These are phyloP conservation scores for Capitulum mitella DNA, from an alignment of 2,888 invertebrate genomes.

Conservation along the genomic window DNA sequence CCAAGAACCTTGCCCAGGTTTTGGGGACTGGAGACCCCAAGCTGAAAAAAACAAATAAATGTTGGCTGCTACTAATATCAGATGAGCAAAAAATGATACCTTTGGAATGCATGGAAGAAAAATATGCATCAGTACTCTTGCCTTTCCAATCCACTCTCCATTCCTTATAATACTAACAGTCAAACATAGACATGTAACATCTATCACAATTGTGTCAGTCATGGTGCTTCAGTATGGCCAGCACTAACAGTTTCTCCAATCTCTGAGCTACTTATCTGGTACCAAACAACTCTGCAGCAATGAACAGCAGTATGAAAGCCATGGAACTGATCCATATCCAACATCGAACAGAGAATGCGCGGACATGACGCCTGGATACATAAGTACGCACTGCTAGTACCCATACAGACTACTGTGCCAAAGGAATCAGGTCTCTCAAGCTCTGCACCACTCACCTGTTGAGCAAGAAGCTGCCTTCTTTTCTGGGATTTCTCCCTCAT, in stretches of 20 bases:
- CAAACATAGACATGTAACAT: too few species aligned
- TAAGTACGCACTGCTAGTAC: too few species aligned
- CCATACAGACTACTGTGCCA: too few species aligned
- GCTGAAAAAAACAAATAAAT: background rate
- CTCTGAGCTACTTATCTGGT: too few species aligned
- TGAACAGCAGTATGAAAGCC: too few species aligned
- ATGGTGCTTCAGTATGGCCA: background rate
- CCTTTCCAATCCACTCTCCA: background rate
- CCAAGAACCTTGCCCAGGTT: slow-evolving; percentile 36
- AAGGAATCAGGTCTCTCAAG: background rate
- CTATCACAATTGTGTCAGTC: background rate
- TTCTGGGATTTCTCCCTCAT: slow-evolving; percentile 34
- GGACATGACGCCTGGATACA: too few species aligned
- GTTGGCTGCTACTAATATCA: background rate
- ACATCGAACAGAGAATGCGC: too few species aligned
- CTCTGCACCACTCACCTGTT: slow-evolving; percentile 32
- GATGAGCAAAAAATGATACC: background rate
- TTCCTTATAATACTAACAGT: background rate
- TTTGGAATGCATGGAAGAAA: background rate
- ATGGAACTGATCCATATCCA: too few species aligned
- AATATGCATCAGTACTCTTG: background rate
- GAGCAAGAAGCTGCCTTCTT: slow-evolving; percentile 33
- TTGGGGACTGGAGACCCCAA: slow-evolving; percentile 33
- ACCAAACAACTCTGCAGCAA: too few species aligned
- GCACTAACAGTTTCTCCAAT: too few species aligned